Evolutionary conservation across 1,140 invertebrate species (phyloP).

Genomic region (Thaumatotibia leucotreta): DNA sequence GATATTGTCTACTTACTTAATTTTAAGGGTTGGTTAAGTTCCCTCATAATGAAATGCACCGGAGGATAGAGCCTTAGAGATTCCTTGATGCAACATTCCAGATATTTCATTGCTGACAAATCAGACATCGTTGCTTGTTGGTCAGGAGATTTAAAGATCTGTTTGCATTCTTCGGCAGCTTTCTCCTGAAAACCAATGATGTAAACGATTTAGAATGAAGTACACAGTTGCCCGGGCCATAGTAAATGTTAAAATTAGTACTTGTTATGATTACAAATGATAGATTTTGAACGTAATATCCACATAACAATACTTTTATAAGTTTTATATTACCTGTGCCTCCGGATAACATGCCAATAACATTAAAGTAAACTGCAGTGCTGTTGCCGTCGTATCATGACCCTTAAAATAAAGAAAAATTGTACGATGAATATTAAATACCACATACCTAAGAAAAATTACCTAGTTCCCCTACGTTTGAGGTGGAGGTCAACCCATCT

Average conservation of each 20-base stretch:
- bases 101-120: conserved; percentile 76
- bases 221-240: too few species aligned
- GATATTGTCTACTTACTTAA: conserved; percentile 68
- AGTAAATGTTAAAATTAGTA: too few species aligned
- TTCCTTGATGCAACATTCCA: conserved; percentile 84
- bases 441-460: too few species aligned
- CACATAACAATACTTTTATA: not conserved
- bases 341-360: conserved; percentile 33
- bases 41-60: conserved; percentile 82
- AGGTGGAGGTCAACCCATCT: too few species aligned
- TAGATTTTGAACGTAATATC: not conserved
- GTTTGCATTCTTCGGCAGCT: not conserved
- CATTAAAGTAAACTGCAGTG: conserved; percentile 40
- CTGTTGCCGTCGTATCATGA: conserved; percentile 33
- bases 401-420: conserved; percentile 7
- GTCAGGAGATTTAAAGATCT: not conserved
- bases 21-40: conserved; percentile 77
- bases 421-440: too few species aligned
- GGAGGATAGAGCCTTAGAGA: conserved; percentile 82
- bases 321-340: conserved; percentile 32
- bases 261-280: not conserved
- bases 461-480: too few species aligned
- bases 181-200: not conserved
- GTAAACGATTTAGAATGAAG: too few species aligned
- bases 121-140: conserved; percentile 64